Base-by-base conservation (phyloP, 2,888 invertebrate genomes). In the Sclerodermus sp. region DNA sequence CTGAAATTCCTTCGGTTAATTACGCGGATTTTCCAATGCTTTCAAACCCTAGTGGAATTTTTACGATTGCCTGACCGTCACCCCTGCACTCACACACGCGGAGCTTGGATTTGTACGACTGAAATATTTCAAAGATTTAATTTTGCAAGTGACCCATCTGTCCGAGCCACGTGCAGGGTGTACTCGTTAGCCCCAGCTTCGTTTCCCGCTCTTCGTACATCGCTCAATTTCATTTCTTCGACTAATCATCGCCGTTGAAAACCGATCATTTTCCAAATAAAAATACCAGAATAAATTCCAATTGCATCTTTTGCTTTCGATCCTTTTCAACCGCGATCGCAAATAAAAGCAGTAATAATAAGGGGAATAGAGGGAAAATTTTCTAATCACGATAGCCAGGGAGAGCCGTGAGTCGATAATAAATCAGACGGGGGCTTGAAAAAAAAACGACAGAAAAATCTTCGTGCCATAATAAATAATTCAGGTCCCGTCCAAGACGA, bases 1-100 rank as follows among this genome's bases (percentile, higher is more conserved):
- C 63, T 52, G 58, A 65, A 71, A 77, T 77, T 77, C 77, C 70
- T 67, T 66, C 66, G 70, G 74, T 76, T 75, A 77, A 77, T 77
- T 77, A 76, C 76, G 62, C 67, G 67, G 70, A 73, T 76, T 77
- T n/a, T 76, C 65, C 70, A 71, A 72, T 75, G 68, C 63, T 61
- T 61, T 61, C 60, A 58, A 62, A 64, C 60, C 64, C 57, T 62
- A 65, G 59, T 69, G 75, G 73, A 73, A 74, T 75, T 74, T 73
- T 70, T 73, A 73, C 73, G 64, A 72, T 66, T 71, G 64, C 62
- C 64, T 47, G 57, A 59, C 62, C 57, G 50, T 46, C 31, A 30
- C 30, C 18, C 29, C 44, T 13, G 17, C 34, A 15, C 18, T 12
- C 29, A 14, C 13, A 16, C 34, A 12, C 36, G 14, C 44, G 12